phyloP scores from a whole-genome alignment of 2,888 invertebrate species.

The Caenorhabditis japonica region DNA sequence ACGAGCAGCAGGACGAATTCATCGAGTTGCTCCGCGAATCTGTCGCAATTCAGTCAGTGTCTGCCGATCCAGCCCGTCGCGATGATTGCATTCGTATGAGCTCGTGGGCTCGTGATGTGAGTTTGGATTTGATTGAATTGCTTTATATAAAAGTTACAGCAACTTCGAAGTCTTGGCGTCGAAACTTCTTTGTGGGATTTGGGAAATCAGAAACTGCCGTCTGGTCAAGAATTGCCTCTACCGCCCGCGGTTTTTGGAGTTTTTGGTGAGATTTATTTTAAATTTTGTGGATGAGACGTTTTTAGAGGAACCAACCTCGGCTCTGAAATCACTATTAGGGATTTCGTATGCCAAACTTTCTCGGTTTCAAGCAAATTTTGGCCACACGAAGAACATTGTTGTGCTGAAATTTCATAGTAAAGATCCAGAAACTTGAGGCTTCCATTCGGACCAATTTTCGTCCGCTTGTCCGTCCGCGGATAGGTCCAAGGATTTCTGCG shows the following conservation, averaged over 20 bases:
- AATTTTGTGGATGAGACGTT: conserved; percentile 9
- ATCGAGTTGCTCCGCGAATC: conserved; percentile 87
- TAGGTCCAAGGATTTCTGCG: too few relatives aligned
- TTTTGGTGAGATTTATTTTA: conserved; percentile 80
- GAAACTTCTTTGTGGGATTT: conserved; percentile 66
- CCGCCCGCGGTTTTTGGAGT: conserved; percentile 73
- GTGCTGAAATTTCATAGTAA: too few relatives aligned
- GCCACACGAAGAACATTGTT: too few relatives aligned
- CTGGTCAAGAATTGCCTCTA: conserved; percentile 55
- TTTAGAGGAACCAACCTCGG: too few relatives aligned
- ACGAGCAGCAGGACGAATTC: conserved; percentile 85
- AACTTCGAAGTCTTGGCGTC: conserved; percentile 65
- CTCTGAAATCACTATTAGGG: too few relatives aligned
- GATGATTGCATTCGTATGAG: conserved; percentile 88
- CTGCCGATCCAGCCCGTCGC: conserved; percentile 88
- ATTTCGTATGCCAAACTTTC: too few relatives aligned
- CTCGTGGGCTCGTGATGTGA: conserved; percentile 82
- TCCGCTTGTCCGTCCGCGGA: too few relatives aligned
- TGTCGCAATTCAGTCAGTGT: conserved; percentile 95
- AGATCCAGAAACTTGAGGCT: too few relatives aligned
- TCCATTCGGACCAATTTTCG: too few relatives aligned
- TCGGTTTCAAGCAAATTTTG: not conserved
- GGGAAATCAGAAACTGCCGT: conserved; percentile 63
- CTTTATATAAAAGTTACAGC: conserved; percentile 46
- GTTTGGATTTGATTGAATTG: conserved; percentile 16